Base-by-base conservation (phyloP, 92 coral and sea anemone species). In the Actinernus sp. region DNA sequence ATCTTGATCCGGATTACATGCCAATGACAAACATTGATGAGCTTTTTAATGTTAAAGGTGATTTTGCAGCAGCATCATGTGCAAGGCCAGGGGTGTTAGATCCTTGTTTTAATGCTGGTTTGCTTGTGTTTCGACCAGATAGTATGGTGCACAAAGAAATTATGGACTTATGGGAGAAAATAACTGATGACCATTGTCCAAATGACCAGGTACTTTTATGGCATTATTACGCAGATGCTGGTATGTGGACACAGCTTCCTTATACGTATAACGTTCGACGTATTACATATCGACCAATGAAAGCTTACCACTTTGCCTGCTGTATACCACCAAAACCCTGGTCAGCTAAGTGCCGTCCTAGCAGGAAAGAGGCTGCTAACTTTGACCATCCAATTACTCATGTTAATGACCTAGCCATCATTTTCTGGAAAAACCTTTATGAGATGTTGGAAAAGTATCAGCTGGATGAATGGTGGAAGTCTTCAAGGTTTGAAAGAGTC, bases 21-120 rank as follows among this genome's bases (percentile, higher is more conserved):
- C 89, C 88, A 2, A 65, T 93, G 80, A 71, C 95, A 11, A 88
- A 90, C 40, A 93, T 93, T 50, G 96, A 93, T 65, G 96, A 89
- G 48, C 77, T 92, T 26, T 88, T 92, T 65, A 90, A 88, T 28
- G 58, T 72, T 10, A 73, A 80, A 23, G 83, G 65, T 4, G 97
- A 92, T 41, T 92, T 92, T 71, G 93, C 97, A 0, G 97, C 97
- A 28, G 73, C 88, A 0, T 63, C 84, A 20, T 88, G 95, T 28
- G 68, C 86, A 11, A 69, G 96, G 49, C 97, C 97, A 21, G 97
- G 97, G 0, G 71, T 92, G 4, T 49, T 92, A 26, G 95, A 92
- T 61, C 97, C 96, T 10, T 89, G 95, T 49, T 92, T 92, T 44
- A 92, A 92, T 80, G 97, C 97, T 12, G 97, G 95, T 4, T 62